phyloP scores from a whole-genome alignment of 2,797 vertebrate genomes.

The Molossus alvarezi region DNA sequence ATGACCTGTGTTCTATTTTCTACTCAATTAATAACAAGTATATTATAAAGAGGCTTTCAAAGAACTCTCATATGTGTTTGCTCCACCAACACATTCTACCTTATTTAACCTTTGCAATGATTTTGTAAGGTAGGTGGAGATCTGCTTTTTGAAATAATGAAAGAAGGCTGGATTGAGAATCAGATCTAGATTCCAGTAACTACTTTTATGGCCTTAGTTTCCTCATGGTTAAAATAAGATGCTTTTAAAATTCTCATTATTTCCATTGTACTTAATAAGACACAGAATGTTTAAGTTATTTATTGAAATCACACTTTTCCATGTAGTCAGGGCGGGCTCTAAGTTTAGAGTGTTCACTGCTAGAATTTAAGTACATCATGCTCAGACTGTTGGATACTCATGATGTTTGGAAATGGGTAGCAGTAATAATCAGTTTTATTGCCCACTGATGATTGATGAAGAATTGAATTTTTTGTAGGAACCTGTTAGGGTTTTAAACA shows the following conservation, averaged over 20 bases:
- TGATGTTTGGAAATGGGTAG: neutral
- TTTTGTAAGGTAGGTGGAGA: neutral
- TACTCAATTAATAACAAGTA: constrained; percentile 26
- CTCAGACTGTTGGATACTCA: neutral
- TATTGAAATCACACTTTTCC: constrained; percentile 44
- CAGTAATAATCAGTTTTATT: constrained; percentile 25
- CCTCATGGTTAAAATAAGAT: constrained; percentile 29
- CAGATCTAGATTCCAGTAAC: neutral
- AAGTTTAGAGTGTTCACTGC: neutral
- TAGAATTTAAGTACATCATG: neutral
- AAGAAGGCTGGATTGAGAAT: constrained; percentile 17
- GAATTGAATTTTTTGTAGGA: constrained; percentile 8
- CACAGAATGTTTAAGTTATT: neutral
- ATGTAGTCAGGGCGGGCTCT: neutral
- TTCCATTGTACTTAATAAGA: neutral
- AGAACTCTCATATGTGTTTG: neutral
- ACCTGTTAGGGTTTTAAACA: constrained; percentile 27
- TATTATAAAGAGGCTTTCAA: neutral
- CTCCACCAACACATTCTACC: neutral
- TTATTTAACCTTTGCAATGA: constrained; percentile 36
- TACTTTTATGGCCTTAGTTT: constrained; percentile 27
- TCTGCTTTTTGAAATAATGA: constrained; percentile 39
- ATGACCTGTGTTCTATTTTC: constrained; percentile 12
- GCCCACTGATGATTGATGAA: constrained; percentile 51
- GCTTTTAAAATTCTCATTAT: constrained; percentile 39